These are phyloP conservation scores for Crematogaster levior DNA, from an alignment of 2,888 invertebrate species.

Conservation along the genomic window DNA sequence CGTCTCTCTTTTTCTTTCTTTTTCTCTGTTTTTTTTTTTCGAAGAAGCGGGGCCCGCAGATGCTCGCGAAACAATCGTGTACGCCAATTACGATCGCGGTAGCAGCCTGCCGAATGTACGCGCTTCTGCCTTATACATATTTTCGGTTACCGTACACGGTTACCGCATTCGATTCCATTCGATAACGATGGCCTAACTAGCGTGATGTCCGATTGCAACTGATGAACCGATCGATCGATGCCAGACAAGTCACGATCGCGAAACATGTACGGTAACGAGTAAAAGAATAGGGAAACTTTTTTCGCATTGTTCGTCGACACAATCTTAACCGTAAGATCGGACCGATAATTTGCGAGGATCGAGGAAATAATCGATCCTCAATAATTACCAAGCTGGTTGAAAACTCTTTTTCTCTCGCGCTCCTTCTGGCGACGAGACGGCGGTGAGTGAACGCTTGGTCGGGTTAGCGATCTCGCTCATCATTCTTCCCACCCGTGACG, in stretches of 20 bases:
- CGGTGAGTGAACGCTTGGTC: conserved; percentile 20
- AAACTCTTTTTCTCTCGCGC: not conserved
- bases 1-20: not conserved
- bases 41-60: conserved; percentile 40
- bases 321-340: not conserved
- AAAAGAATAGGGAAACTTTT: not conserved
- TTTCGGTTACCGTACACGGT: conserved; percentile 46
- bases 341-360: conserved; percentile 7
- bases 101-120: conserved; percentile 75
- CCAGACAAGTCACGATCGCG: conserved; percentile 20
- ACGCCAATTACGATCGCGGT: conserved; percentile 81
- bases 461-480: conserved; percentile 51
- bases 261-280: not conserved
- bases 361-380: conserved; percentile 41
- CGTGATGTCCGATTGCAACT: not conserved
- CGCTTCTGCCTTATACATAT: conserved; percentile 58
- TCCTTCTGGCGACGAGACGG: not conserved
- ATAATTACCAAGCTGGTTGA: conserved; percentile 13
- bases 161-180: conserved; percentile 26
- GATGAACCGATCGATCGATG: conserved; percentile 21
- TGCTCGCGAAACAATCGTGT: conserved; percentile 68
- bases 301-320: not conserved
- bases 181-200: conserved; percentile 49
- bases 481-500: conserved; percentile 56
- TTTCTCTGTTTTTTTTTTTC: not conserved